Percentiles rank a stretch among this genome's conserved stretches.
Evolutionary conservation across 2,797 vertebrate genomes (phyloP).

Genomic region (Centroberyx gerrardi): DNA sequence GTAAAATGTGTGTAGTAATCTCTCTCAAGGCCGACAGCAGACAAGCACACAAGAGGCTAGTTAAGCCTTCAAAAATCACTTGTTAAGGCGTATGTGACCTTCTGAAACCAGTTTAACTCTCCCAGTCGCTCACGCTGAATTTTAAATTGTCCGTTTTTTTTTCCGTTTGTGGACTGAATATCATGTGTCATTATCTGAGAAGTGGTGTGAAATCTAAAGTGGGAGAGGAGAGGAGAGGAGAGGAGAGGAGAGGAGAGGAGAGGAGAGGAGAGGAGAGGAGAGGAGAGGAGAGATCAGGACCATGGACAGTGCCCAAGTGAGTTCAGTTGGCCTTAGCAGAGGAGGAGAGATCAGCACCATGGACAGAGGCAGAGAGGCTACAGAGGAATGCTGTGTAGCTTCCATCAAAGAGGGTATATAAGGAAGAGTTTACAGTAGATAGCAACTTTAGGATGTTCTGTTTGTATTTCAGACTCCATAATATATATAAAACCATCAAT

Average conservation of each 20-base stretch:
- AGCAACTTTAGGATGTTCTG: background rate
- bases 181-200: background rate
- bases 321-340: background rate
- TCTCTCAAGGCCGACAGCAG: background rate
- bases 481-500: background rate
- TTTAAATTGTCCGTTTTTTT: background rate
- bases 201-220: no score
- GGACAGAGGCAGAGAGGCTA: conserved; percentile 46
- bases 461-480: background rate
- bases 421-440: background rate
- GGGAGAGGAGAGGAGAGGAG: background rate
- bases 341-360: conserved; percentile 45
- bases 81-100: no score
- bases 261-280: background rate
- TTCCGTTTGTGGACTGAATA: background rate
- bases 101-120: background rate
- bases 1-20: background rate
- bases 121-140: background rate
- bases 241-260: background rate
- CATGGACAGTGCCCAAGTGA: conserved; percentile 43
- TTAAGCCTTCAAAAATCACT: background rate
- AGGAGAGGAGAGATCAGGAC: conserved; percentile 29
- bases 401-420: background rate
- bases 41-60: background rate
- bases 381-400: background rate